These are phyloP conservation scores for Allobates femoralis DNA, from an alignment of 2,797 vertebrate species.

Conservation along the genomic window DNA sequence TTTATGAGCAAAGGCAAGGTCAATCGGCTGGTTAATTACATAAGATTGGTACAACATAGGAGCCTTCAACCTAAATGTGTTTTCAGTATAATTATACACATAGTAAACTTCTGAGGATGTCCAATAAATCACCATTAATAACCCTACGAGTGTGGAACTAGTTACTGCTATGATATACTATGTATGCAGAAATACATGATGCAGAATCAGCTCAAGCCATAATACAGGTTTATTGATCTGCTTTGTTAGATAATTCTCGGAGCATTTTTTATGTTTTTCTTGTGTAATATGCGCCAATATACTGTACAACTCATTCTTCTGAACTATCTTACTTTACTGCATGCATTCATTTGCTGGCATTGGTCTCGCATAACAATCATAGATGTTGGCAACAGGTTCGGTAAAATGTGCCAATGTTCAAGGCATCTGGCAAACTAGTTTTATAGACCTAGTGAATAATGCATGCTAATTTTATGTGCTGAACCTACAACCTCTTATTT, in stretches of 20 bases:
- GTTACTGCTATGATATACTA: neutral
- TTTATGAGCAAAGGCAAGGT: conserved; percentile 34
- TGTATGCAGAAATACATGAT: neutral
- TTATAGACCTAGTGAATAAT: conserved; percentile 43
- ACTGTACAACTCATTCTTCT: neutral
- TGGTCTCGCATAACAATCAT: conserved; percentile 6
- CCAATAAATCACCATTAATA: conserved; percentile 34
- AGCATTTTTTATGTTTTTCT: neutral
- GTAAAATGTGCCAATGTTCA: conserved; percentile 28
- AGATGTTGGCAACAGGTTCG: conserved; percentile 35
- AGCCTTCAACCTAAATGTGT: conserved; percentile 23
- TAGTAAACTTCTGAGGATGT: conserved; percentile 1
- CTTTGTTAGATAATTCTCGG: neutral
- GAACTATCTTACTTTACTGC: neutral
- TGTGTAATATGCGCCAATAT: neutral
- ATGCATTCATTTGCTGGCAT: conserved; percentile 20
- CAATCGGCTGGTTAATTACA: conserved; percentile 45
- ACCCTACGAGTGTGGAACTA: neutral
- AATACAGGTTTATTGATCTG: neutral
- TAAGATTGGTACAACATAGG: conserved; percentile 16
- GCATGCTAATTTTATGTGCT: conserved; percentile 56
- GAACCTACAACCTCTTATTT: conserved; percentile 40
- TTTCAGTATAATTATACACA: conserved; percentile 16
- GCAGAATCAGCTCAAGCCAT: neutral
- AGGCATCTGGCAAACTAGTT: conserved; percentile 46